Percentiles rank a stretch among this genome's conserved stretches.
Conservation (phyloP, 1,140 invertebrate genomes). For the Drosophila nasuta region DNA sequence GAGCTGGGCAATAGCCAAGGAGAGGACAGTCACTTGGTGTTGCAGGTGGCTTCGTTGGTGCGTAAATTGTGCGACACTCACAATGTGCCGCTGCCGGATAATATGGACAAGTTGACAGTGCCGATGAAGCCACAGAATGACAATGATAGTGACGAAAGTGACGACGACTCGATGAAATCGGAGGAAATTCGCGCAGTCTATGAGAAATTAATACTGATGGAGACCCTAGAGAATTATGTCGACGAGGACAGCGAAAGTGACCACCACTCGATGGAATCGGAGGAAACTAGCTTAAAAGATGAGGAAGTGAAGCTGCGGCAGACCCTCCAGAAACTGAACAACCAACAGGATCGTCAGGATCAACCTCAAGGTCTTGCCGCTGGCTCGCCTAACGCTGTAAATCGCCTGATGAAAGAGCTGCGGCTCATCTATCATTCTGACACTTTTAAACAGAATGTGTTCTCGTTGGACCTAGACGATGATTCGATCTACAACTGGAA, state of each 20-base stretch:
- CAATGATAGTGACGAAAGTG: too few relatives aligned
- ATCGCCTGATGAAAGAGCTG: slow-evolving; percentile 97
- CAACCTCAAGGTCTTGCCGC: neutral
- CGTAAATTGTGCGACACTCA: neutral
- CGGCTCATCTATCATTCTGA: slow-evolving; percentile 98
- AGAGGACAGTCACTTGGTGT: neutral
- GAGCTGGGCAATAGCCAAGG: neutral
- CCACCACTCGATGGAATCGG: too few relatives aligned
- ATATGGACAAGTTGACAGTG: too few relatives aligned
- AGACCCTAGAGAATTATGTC: too few relatives aligned
- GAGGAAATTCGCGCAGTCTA: too few relatives aligned
- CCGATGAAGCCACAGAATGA: too few relatives aligned
- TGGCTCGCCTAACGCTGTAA: neutral
- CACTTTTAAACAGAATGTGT: slow-evolving; percentile 96
- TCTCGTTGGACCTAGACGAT: slow-evolving; percentile 86
- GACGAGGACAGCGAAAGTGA: too few relatives aligned
- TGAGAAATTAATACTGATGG: too few relatives aligned
- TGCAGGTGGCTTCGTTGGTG: neutral
- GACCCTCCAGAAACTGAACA: neutral
- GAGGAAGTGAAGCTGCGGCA: neutral
- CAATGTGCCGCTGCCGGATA: neutral
- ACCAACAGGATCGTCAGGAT: neutral
- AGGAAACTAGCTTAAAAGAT: neutral
- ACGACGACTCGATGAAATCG: too few relatives aligned
- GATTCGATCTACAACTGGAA: neutral